A percentile compares a stretch with the other conserved stretches of the same genome.
Evolutionary conservation across 1,140 invertebrate species (phyloP).

Genomic region (Magallana angulata): DNA sequence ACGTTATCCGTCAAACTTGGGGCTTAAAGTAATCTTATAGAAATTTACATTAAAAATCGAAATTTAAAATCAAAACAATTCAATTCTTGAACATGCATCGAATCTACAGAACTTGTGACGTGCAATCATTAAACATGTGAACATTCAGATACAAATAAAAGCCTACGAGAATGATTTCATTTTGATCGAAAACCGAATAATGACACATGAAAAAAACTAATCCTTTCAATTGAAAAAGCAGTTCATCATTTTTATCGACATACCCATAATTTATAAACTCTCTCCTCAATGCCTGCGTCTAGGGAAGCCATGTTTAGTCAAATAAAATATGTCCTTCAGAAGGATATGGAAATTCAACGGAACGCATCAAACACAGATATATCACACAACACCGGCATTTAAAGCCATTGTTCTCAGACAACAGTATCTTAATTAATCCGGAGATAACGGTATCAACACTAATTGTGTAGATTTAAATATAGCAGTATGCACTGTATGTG

Average conservation of each 20-base stretch:
- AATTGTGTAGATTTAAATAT: slow-evolving; percentile 17
- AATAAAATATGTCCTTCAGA: slow-evolving; percentile 8
- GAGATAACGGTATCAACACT: background rate
- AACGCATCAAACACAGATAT: background rate
- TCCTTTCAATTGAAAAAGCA: background rate
- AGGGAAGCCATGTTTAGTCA: background rate
- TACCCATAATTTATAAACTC: slow-evolving; percentile 36
- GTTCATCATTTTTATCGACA: background rate
- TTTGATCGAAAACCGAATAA: too few relatives aligned
- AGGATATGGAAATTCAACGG: background rate
- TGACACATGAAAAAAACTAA: too few relatives aligned
- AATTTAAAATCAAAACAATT: too few relatives aligned
- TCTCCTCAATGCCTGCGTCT: background rate
- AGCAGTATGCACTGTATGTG: background rate
- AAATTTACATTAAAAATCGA: too few relatives aligned
- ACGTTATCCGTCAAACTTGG: too few relatives aligned
- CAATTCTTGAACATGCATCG: too few relatives aligned
- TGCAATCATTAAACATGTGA: too few relatives aligned
- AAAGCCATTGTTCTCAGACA: slow-evolving; percentile 7
- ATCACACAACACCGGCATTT: background rate
- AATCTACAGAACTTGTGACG: too few relatives aligned
- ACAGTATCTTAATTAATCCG: slow-evolving; percentile 12
- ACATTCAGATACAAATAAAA: too few relatives aligned
- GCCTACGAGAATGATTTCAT: too few relatives aligned
- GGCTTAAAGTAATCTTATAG: too few relatives aligned